A percentile compares a stretch with the other conserved stretches of the same genome.
phyloP scores from a whole-genome alignment of 2,113 vertebrate genomes.

The Sclerurus mexicanus region DNA sequence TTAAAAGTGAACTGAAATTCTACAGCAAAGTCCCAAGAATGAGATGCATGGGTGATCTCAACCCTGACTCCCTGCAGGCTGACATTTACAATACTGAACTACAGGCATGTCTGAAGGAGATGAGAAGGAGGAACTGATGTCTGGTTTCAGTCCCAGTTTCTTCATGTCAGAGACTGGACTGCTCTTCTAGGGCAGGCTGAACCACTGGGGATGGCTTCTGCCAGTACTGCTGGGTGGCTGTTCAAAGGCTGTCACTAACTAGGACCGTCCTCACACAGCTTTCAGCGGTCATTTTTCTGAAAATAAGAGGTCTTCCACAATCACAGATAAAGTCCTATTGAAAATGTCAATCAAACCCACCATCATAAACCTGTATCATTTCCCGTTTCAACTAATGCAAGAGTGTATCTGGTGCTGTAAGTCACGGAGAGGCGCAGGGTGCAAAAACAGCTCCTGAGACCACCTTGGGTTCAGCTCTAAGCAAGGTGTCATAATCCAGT shows the following conservation, averaged over 20 bases:
- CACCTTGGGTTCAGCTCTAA: background rate
- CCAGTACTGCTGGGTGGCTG: background rate
- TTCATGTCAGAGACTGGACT: background rate
- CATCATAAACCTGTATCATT: background rate
- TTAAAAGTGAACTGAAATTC: background rate
- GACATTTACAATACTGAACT: background rate
- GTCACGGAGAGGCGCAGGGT: background rate
- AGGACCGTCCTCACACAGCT: background rate
- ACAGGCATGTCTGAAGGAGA: background rate
- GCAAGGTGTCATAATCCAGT: background rate
- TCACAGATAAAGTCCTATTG: background rate
- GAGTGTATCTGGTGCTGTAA: background rate
- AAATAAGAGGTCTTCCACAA: background rate
- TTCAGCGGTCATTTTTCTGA: background rate
- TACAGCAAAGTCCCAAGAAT: background rate
- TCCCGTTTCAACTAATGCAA: background rate
- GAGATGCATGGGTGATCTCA: background rate
- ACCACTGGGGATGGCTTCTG: background rate
- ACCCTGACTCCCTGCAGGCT: background rate
- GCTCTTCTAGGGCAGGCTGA: fast-evolving
- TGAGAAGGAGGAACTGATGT: background rate
- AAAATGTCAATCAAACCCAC: background rate
- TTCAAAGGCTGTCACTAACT: background rate
- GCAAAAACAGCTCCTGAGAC: background rate
- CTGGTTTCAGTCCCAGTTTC: background rate